phyloP scores from a whole-genome alignment of 2,113 vertebrate species.

The Taurulus bubalis region DNA sequence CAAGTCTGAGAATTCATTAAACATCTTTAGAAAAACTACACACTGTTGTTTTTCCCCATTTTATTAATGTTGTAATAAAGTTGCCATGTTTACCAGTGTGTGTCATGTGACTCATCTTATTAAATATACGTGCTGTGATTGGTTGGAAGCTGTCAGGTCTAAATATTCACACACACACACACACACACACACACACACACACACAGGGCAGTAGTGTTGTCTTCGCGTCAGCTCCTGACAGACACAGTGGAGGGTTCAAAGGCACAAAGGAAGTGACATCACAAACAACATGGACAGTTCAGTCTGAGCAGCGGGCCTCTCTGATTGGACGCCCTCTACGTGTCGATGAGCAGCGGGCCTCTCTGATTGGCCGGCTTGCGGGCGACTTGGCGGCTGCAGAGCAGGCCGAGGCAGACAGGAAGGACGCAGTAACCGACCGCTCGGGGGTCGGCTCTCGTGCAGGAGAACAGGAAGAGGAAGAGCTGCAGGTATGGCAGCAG shows the following conservation, averaged over 20 bases:
- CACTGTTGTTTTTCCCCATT: background rate
- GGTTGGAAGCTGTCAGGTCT: background rate
- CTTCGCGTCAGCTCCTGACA: background rate
- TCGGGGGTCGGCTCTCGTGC: constrained; percentile 93
- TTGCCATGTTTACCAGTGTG: constrained; percentile 26
- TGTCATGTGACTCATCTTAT: background rate
- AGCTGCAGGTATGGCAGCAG: constrained; percentile 96
- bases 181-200: background rate
- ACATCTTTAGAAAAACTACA: background rate
- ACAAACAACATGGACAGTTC: constrained; percentile 19
- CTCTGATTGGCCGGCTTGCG: constrained; percentile 91
- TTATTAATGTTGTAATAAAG: constrained; percentile 37
- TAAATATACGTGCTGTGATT: background rate
- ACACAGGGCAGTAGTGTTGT: background rate
- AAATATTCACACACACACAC: background rate
- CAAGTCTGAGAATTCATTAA: background rate
- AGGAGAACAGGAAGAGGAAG: constrained; percentile 98
- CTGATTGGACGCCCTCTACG: constrained; percentile 67
- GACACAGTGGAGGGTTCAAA: background rate
- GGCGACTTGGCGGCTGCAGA: constrained; percentile 92
- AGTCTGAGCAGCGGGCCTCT: background rate
- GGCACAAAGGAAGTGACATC: constrained; percentile 60
- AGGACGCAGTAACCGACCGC: constrained; percentile 96
- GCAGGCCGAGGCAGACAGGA: constrained; percentile 92
- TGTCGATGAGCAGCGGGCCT: constrained; percentile 91